Evolutionary conservation across 2,888 invertebrate genomes (phyloP), one percentile per base, ranked within the genome.

Genomic region (Campaea margaritaria): DNA sequence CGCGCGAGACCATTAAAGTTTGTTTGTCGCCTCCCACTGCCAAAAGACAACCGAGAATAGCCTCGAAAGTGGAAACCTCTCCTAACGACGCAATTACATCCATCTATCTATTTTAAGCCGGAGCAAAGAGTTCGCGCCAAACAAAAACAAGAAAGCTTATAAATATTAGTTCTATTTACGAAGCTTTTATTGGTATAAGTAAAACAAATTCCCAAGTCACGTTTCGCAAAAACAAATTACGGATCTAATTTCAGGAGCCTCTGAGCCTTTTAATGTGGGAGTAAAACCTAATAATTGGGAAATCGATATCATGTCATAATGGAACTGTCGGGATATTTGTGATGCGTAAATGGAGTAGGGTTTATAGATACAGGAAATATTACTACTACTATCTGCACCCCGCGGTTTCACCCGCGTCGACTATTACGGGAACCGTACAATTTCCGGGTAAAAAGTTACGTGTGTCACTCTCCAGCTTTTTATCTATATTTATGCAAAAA

Each of bases 161-260:
- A 60, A 64, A 65, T 65, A 65, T 63, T 58, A 34, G 56, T 42
- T 48, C 42, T 44, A 58, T 58, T 64, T 62, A 52, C 41, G 48
- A 42, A 43, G 55, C 45, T 59, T 57, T 41, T 51, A 58, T 64
- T 65, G 64, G 60, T 50, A 62, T 53, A 61, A 47, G 58, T 53
- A 54, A 64, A 61, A 63, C 58, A 55, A 60, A 64, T 62, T 61
- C 47, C 59, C n/a, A 28, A 67, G 63, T 63, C 68, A 54, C 62
- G 68, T 65, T 67, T 69, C 39, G 54, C 54, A 43, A 60, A 64
- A 58, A 58, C 47, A 60, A 65, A 57, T 64, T 46, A 50, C 50
- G 36, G 55, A 60, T 56, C 47, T 62, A 54, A 66, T 60, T 65
- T 55, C n/a, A 49, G 28, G 44, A 56, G 41, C n/a, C 53, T 58